Conservation (phyloP, 1,140 invertebrate species). For the Drosophila micromelanica region DNA sequence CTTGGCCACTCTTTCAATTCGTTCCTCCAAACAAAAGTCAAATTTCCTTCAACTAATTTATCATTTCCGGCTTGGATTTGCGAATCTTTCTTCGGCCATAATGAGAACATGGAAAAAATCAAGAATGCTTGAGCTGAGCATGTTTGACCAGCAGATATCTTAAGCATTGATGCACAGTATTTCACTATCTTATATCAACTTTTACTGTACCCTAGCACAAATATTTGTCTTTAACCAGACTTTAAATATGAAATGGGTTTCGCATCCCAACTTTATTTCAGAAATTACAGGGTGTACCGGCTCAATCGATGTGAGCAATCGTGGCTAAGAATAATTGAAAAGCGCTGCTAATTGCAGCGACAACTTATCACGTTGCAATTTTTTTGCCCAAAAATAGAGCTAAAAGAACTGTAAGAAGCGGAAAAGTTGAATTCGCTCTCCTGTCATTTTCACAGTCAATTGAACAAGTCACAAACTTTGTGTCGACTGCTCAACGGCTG, state of each 20-base stretch:
- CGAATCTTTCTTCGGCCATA: constrained; percentile 8
- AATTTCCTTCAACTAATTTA: constrained; percentile 50
- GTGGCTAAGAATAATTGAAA: constrained; percentile 39
- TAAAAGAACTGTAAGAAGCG: constrained; percentile 1
- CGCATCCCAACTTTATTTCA: background rate
- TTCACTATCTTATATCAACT: too few species aligned
- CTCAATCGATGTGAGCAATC: background rate
- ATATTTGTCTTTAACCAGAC: background rate
- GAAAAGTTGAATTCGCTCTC: constrained; percentile 8
- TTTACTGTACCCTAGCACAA: background rate
- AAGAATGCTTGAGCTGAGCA: background rate
- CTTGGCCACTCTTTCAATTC: background rate
- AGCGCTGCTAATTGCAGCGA: constrained; percentile 45
- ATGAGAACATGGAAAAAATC: constrained; percentile 12
- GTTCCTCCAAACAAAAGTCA: constrained; percentile 21
- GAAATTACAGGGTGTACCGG: constrained; percentile 4
- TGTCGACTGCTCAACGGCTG: constrained; percentile 15
- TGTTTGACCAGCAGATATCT: background rate
- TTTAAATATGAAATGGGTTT: background rate
- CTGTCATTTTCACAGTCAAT: constrained; percentile 55
- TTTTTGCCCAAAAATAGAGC: constrained; percentile 1
- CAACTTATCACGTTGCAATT: constrained; percentile 32
- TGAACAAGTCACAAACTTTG: constrained; percentile 50
- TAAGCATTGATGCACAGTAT: too few species aligned
- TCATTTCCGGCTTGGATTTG: constrained; percentile 31